These are phyloP conservation scores for Coracopsis vasa DNA, from an alignment of 2,113 vertebrate species.

Conservation along the genomic window DNA sequence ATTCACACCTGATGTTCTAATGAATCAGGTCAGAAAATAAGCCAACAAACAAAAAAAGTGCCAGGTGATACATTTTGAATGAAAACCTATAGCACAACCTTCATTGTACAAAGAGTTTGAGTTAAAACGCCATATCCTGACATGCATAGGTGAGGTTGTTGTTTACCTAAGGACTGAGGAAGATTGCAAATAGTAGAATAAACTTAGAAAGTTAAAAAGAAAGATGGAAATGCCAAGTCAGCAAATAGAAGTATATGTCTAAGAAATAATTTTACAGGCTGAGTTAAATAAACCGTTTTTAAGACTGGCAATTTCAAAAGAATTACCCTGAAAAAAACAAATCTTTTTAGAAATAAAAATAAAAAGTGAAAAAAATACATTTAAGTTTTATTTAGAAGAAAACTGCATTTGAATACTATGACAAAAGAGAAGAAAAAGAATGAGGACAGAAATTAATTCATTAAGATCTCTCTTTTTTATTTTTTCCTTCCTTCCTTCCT, in stretches of 20 bases:
- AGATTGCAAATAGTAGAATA: conserved; percentile 2
- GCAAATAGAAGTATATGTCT: neutral
- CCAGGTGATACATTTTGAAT: neutral
- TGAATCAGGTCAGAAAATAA: conserved; percentile 2
- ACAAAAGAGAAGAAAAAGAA: neutral
- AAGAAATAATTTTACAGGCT: neutral
- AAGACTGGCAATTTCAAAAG: neutral
- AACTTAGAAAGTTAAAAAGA: conserved; percentile 2
- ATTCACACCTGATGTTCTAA: neutral
- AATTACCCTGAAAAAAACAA: neutral
- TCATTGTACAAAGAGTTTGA: neutral
- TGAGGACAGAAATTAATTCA: neutral
- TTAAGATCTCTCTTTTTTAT: neutral
- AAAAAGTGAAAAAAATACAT: neutral
- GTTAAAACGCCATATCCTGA: neutral
- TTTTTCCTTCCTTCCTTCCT: neutral
- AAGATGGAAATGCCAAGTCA: neutral
- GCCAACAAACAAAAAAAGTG: neutral
- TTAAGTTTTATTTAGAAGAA: neutral
- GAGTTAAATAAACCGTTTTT: neutral
- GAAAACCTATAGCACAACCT: neutral
- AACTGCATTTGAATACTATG: neutral
- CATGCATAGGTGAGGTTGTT: neutral
- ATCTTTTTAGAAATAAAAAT: neutral
- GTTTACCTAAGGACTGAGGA: neutral